These are phyloP conservation scores for Chouioia cunea DNA, from an alignment of 2,888 invertebrate genomes.

Conservation along the genomic window DNA sequence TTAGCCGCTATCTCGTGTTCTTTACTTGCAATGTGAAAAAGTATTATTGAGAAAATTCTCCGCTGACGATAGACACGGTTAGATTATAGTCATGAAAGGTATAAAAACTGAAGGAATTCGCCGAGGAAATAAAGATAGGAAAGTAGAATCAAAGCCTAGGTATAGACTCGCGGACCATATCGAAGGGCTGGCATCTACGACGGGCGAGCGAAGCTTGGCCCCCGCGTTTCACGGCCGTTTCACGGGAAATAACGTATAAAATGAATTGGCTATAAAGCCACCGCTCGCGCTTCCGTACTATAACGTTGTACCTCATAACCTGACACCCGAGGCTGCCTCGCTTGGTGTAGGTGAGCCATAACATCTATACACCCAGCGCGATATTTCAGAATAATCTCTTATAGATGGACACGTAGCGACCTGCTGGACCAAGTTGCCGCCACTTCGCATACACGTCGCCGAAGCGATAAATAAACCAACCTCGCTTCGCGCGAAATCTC, in stretches of 20 bases:
- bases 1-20: no score
- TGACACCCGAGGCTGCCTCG: slow-evolving; percentile 54
- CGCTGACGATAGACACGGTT: background rate
- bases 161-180: slow-evolving; percentile 13
- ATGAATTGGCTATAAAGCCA: slow-evolving; percentile 65
- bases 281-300: slow-evolving; percentile 50
- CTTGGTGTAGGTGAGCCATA: slow-evolving; percentile 36
- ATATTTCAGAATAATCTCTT: slow-evolving; percentile 60
- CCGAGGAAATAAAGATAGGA: slow-evolving; percentile 11
- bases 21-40: no score
- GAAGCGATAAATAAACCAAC: slow-evolving; percentile 42
- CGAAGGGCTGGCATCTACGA: slow-evolving; percentile 8
- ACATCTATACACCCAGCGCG: no score
- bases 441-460: slow-evolving; percentile 38
- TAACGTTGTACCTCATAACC: slow-evolving; percentile 59
- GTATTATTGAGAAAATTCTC: no score
- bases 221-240: slow-evolving; percentile 56
- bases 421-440: slow-evolving; percentile 42
- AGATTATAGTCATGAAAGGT: background rate
- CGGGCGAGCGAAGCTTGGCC: background rate
- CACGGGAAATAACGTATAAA: slow-evolving; percentile 64
- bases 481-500: no score
- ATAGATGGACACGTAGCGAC: slow-evolving; percentile 47
- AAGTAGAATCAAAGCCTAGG: slow-evolving; percentile 1
- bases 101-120: slow-evolving; percentile 29